These are phyloP conservation scores for Emydura subglobosa DNA, from an alignment of 2,113 vertebrate species.

Conservation along the genomic window DNA sequence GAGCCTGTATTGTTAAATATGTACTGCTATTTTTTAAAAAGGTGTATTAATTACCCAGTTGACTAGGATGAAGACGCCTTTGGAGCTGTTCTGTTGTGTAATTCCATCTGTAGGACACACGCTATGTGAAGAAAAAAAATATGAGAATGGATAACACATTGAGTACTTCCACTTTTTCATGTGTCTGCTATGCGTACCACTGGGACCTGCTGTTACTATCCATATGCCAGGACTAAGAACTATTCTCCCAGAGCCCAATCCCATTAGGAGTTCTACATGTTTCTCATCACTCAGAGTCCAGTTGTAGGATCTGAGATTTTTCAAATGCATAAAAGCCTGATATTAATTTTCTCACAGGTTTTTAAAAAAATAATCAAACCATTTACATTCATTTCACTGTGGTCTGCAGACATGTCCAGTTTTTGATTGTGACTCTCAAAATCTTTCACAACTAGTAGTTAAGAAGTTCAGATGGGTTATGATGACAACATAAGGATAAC, in stretches of 20 bases:
- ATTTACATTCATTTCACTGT: background rate
- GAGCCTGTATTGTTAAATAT: background rate
- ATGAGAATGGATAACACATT: background rate
- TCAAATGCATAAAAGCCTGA: background rate
- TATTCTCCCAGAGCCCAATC: background rate
- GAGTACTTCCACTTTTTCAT: background rate
- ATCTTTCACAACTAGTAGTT: background rate
- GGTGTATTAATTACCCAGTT: rapidly evolving
- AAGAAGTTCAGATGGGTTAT: background rate
- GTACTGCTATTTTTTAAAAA: background rate
- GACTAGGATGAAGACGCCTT: background rate
- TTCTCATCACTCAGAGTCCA: background rate
- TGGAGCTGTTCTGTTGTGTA: background rate
- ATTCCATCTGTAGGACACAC: background rate
- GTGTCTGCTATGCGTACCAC: background rate
- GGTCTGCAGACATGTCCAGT: background rate
- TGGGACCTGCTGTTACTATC: conserved; percentile 12
- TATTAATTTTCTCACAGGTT: background rate
- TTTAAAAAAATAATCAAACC: background rate
- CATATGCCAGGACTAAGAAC: background rate
- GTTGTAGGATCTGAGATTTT: background rate
- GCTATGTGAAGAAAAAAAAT: background rate
- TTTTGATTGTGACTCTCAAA: background rate
- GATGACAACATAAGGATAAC: conserved; percentile 22
- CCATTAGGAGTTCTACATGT: background rate